Evolutionary conservation across 2,797 vertebrate genomes (phyloP), one percentile per base, ranked within the genome.

Genomic region (Rhynchotus rufescens): DNA sequence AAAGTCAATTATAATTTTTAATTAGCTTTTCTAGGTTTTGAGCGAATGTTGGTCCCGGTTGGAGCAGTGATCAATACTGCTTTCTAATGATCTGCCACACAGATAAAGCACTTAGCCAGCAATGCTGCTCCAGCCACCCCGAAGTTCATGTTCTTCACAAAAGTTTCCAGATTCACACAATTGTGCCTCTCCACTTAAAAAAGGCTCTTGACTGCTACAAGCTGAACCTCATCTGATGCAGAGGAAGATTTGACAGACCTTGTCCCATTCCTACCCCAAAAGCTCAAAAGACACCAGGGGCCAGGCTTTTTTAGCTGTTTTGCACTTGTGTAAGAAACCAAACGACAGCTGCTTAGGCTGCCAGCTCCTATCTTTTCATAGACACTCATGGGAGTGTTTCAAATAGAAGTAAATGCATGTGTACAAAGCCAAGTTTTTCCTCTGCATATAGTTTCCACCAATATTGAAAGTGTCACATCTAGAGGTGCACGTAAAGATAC

Each of bases 11-110:
- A 67, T n/a, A 44, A 42, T 76, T 90, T 77, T 89, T 76, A 96
- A 96, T 96, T 94, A 92, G 92, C 80, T 93, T 84, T 89, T 89
- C 80, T 73, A 76, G 88, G 40, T 95, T 93, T 83, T 93, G 80
- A 52, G 74, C 61, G 40, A 80, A 90, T 66, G 49, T 28, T 94
- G 60, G 84, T 89, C 86, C 59, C 22, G 32, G 54, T 7, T n/a
- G 30, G 87, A 95, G 87, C 64, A 94, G 76, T 80, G 92, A 86
- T 89, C 73, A 72, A 84, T 85, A 79, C 64, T 78, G 64, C 57
- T 51, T 66, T 92, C 52, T 34, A 76, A 54, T 57, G 60, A 92
- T 92, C 92, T 94, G 77, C 92, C 89, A 96, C 85, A 93, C 80
- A 96, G 96, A 97, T 91, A 34, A 69, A 80, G 28, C 73, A 86